Evolutionary conservation across 1,140 invertebrate species (phyloP), one percentile per base, ranked within the genome.

Genomic region (Drosophila repletoides): DNA sequence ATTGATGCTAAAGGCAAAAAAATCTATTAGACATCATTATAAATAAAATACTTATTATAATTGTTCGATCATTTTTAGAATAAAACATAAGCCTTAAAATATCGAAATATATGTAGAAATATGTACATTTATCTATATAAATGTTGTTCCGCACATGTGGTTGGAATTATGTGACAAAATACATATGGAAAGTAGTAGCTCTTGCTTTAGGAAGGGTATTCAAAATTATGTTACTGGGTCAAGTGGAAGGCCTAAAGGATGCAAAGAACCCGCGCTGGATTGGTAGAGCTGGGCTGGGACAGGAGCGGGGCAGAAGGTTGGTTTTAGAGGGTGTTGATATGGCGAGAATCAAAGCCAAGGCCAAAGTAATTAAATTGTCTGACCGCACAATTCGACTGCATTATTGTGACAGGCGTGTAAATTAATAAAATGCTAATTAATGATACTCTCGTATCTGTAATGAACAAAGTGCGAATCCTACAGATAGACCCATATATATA

Each of bases 371-470:
- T 67, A 61, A 61, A 45, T 46, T 21, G 22, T 61, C 29, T 60
- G 64, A 61, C 36, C 46, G 64, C 36, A 52, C 28, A 60, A 49
- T 66, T 66, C 28, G 55, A 51, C 38, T 59, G 55, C 55, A 66
- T 49, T 61, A 61, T 52, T 41, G 43, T 31, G 28, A 48, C 19
- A 59, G 45, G 49, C 55, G 28, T 66, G 55, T 49, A 60, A 66
- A 60, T 66, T 52, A 52, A 67, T 61, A 61, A 38, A 43, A 52
- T 60, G 55, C 56, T 67, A 51, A 67, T 67, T 67, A 61, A 52
- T 67, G 46, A 38, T 61, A n/a, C n/a, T n/a, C n/a, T n/a, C n/a
- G n/a, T n/a, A 60, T 66, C 55, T 60, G 55, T 60, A 51, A 51
- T 36, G 63, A 48, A 45, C 55, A 60, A 63, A 63, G 60, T 63